A percentile compares a stretch with the other conserved stretches of the same genome.
phyloP scores from a whole-genome alignment of 2,113 vertebrate species.

The Otocyon megalotis region DNA sequence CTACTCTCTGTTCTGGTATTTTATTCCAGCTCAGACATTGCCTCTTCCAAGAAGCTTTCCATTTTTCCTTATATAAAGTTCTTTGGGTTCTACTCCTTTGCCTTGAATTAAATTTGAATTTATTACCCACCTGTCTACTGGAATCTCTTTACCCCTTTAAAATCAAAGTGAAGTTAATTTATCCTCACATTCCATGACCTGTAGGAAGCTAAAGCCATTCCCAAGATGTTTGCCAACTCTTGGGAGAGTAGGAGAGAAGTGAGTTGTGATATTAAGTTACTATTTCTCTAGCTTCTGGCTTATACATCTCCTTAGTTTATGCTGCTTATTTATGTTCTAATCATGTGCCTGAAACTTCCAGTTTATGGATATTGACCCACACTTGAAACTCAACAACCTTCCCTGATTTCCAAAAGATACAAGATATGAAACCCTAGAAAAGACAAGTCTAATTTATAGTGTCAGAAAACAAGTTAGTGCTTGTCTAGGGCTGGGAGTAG shows the following conservation, averaged over 20 bases:
- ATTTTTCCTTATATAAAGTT: slow-evolving; percentile 8
- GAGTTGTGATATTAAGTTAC: neutral
- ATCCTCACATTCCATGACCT: neutral
- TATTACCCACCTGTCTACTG: neutral
- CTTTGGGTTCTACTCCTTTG: neutral
- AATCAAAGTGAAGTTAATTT: neutral
- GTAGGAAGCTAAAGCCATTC: neutral
- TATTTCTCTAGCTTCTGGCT: neutral
- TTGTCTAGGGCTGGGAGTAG: neutral
- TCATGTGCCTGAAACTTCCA: neutral
- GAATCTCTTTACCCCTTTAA: slow-evolving; percentile 11
- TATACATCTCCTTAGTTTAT: neutral
- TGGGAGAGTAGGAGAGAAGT: neutral
- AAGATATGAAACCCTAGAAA: neutral
- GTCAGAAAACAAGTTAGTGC: neutral
- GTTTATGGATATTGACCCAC: neutral
- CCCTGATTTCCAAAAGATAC: neutral
- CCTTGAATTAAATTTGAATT: slow-evolving; percentile 26
- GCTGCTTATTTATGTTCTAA: neutral
- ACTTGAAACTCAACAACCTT: neutral
- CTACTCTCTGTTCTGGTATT: neutral
- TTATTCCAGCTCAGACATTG: neutral
- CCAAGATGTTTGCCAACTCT: neutral
- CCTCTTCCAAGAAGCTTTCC: neutral
- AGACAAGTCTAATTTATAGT: neutral